Evolutionary conservation across 2,888 invertebrate species (phyloP), one percentile per base, ranked within the genome.

Genomic region (Fissipunctia ypsillon): DNA sequence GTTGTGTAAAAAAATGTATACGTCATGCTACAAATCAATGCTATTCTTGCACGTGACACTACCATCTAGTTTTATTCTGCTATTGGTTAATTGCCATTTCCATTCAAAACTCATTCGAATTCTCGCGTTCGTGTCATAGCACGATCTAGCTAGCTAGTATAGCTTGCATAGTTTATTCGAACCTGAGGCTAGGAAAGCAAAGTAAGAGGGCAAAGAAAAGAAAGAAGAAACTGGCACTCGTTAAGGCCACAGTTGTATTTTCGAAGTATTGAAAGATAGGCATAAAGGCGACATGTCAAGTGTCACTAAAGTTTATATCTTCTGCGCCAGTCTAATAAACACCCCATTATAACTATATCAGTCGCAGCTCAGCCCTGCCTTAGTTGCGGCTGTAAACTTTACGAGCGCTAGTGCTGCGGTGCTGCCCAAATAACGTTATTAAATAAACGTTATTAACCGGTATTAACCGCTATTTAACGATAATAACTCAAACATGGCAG

Each of bases 331-430:
- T 50, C 65, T 59, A 84, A 81, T 81, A 84, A 83, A 85, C 83
- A 82, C 57, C 67, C 78, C 35, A 85, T 82, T 77, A 82, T 73
- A 85, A 61, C 73, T 82, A 69, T 85, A 83, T 83, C 84, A 75
- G 83, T 70, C 71, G 31, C 66, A 78, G 48, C 69, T 85, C 85
- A 85, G 71, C 67, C 79, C 69, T 50, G 59, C 68, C 72, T 78
- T 68, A 83, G 80, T 68, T 69, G 67, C 56, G 75, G 83, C 63
- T 73, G 70, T 83, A 85, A 85, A 85, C 70, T 85, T 85, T 83
- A 83, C 68, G 80, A 85, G 64, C 66, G 54, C 80, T 75, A 85
- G 84, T 73, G 78, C 59, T 69, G 69, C 45, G 83, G 84, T 73
- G 78, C 59, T 69, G 69, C 45, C 69, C 78, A 68, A 76, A 77